Percentiles rank a stretch among this genome's conserved stretches.
These are phyloP conservation scores for Meleagris gallopavo DNA, from an alignment of 2,113 vertebrate genomes.

Conservation along the genomic window DNA sequence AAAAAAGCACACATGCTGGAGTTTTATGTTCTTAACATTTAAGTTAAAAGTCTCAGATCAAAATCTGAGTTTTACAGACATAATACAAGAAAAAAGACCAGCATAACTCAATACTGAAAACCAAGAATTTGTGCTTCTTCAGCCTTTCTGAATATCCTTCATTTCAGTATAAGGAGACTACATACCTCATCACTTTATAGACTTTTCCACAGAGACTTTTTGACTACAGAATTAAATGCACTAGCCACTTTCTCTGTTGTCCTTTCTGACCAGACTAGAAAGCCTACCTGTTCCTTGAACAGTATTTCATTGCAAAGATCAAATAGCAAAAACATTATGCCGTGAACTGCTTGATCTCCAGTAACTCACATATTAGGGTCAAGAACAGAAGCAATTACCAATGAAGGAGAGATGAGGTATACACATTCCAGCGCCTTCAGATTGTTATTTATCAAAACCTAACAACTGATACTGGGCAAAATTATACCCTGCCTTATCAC, in stretches of 20 bases:
- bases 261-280: background rate
- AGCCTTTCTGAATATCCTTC: background rate
- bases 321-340: background rate
- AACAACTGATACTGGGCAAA: background rate
- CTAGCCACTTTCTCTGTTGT: background rate
- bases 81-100: background rate
- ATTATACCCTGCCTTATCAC: background rate
- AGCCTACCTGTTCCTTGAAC: background rate
- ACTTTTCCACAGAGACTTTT: background rate
- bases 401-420: background rate
- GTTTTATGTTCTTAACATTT: background rate
- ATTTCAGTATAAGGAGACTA: background rate
- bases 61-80: background rate
- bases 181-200: background rate
- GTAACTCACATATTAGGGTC: background rate
- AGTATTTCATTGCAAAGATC: background rate
- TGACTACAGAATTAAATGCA: background rate
- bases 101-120: background rate
- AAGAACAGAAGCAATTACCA: background rate
- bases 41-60: background rate
- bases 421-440: background rate
- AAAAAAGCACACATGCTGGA: background rate
- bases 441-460: background rate
- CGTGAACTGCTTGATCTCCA: background rate
- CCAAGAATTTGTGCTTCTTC: background rate